These are phyloP conservation scores for Epinotia brunnichana DNA, from an alignment of 2,888 invertebrate genomes.

Conservation along the genomic window DNA sequence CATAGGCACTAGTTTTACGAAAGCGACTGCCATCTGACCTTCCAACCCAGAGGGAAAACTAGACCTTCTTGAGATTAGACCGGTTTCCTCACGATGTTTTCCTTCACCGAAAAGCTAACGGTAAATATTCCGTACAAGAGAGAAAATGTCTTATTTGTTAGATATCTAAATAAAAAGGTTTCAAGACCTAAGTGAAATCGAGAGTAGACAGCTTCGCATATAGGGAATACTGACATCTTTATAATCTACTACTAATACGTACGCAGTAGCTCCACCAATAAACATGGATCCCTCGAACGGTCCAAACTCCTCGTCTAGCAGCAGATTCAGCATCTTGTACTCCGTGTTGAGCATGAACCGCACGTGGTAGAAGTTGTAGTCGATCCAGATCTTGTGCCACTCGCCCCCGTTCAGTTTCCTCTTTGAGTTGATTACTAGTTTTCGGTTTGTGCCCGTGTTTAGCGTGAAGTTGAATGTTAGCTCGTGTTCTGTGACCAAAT, in stretches of 20 bases:
- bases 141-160: no score
- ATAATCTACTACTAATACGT: slow-evolving; percentile 67
- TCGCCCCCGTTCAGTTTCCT: slow-evolving; percentile 94
- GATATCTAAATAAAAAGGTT: no score
- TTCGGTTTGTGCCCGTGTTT: slow-evolving; percentile 92
- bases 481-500: slow-evolving; percentile 87
- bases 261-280: slow-evolving; percentile 96
- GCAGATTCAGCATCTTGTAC: slow-evolving; percentile 92
- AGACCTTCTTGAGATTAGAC: no score
- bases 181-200: no score
- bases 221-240: no score
- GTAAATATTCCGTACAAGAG: no score
- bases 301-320: slow-evolving; percentile 94
- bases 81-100: no score
- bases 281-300: slow-evolving; percentile 97
- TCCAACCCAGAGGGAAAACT: no score
- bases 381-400: slow-evolving; percentile 98
- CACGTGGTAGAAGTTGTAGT: slow-evolving; percentile 96
- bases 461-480: slow-evolving; percentile 95
- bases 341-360: slow-evolving; percentile 96
- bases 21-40: no score
- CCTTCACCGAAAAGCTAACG: no score
- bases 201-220: no score
- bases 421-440: slow-evolving; percentile 91
- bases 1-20: no score